Conservation (phyloP, 2,113 vertebrate genomes). For the Caranx melampygus region DNA sequence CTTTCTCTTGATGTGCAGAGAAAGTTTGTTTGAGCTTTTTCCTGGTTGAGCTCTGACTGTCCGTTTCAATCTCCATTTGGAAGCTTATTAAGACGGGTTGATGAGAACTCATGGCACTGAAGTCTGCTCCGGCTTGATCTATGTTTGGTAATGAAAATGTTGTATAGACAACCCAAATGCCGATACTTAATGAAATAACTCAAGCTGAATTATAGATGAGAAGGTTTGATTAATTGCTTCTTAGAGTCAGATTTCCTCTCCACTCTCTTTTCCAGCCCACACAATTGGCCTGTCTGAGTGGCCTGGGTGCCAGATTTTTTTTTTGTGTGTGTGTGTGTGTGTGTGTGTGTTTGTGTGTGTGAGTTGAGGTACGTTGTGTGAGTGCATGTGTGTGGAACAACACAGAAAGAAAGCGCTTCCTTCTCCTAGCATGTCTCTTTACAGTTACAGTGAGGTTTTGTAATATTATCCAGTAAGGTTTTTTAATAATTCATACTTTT, state of each 20-base stretch:
- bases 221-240: conserved; percentile 72
- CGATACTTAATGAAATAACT: conserved; percentile 80
- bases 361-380: background rate
- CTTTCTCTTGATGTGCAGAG: conserved; percentile 56
- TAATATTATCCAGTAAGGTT: conserved; percentile 69
- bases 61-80: conserved; percentile 55
- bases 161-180: conserved; percentile 65
- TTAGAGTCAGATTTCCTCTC: conserved; percentile 27
- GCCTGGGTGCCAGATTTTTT: conserved; percentile 29
- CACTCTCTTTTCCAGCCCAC: conserved; percentile 40
- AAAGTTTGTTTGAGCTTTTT: conserved; percentile 46
- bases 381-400: conserved; percentile 22
- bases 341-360: background rate
- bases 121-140: conserved; percentile 56
- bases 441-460: conserved; percentile 46
- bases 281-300: conserved; percentile 35
- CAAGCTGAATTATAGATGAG: conserved; percentile 72
- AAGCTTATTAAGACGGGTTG: conserved; percentile 57
- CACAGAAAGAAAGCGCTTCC: conserved; percentile 4
- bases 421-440: conserved; percentile 25
- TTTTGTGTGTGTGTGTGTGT: background rate
- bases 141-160: conserved; percentile 72
- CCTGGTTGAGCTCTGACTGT: conserved; percentile 28
- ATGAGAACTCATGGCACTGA: conserved; percentile 64
- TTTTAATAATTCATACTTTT: conserved; percentile 76